Evolutionary conservation across 2,888 invertebrate species (phyloP), one percentile per base, ranked within the genome.

Genomic region (Oithona nana): DNA sequence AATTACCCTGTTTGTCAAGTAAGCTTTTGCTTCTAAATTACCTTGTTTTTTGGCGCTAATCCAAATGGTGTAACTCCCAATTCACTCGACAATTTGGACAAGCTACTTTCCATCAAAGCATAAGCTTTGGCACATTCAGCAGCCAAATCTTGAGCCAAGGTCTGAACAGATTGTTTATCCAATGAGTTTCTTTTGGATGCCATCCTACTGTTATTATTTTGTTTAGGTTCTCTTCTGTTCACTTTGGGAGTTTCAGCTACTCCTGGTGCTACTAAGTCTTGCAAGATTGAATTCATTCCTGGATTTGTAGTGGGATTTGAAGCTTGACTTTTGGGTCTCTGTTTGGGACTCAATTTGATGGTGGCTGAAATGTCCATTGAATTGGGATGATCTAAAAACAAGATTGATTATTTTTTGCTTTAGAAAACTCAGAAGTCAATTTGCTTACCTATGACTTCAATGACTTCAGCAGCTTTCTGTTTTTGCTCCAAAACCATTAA

Each of bases 41-140:
- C 59, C 59, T 59, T 59, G 16, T 57, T 55, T 56, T 56, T 62
- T 29, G 62, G 62, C 29, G 62, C n/a, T 24, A 62, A 29, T 20
- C 62, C 62, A 39, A 62, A 62, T 16, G 62, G 62, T 22, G 29
- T 49, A 26, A 62, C 55, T 20, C 49, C 24, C n/a, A 62, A 62
- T 16, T 62, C 62, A 24, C 28, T 62, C 22, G 62, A 54, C 20
- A 62, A 48, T 56, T 62, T 62, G 56, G 62, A 62, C 28, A 62
- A 28, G 39, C 54, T 54, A 13, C 56, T 57, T 55, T 62, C 62
- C 62, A 62, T 62, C 1, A 62, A 56, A 16, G 52, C 62, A 31
- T 62, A 62, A 8, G 62, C 62, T 28, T 62, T 62, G 28, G 62
- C 62, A 31, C 62, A 62, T 26, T 62, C 62, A 24, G 62, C 62